Base-by-base conservation (phyloP, 2,797 vertebrate species). In the Propithecus deckenii region DNA sequence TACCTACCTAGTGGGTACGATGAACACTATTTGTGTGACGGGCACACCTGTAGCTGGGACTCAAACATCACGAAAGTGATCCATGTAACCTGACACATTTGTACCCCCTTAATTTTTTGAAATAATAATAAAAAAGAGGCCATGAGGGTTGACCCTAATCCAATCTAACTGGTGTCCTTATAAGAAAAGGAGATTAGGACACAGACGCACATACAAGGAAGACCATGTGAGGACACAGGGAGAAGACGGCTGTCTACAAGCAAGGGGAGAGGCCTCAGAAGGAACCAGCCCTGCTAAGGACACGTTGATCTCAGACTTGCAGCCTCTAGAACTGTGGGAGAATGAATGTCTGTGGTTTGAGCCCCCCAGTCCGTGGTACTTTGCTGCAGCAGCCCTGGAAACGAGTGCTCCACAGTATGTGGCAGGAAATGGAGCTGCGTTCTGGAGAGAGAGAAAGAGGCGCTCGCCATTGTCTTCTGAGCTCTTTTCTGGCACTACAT, bases 361-460 rank as follows among this genome's bases (percentile, higher is more conserved):
- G 22, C 12, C 4, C 10, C 17, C 23, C 30, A 52, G 1, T 4
- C 28, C 35, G 14, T 7, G 50, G 25, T 35, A 4, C 8, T 46
- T 72, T 46, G 8, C 46, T 7, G 48, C 4, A 6, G 28, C 2
- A 52, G 18, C 14, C 46, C 28, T n/a, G 79, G 83, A 86, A 41
- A 55, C 1, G 3, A n/a, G 57, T 14, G n/a, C 4, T 13, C 38
- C 48, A 38, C 11, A 12, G 13, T 15, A 2, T 5, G 35, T 0
- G 12, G 71, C 11, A 75, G 32, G 41, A 59, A 52, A 74, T 17
- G 30, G 30, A 18, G 15, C 5, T 38, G 13, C 6, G 2, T 25
- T 55, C 30, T 74, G n/a, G 12, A 52, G 2, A 7, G 63, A 4
- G 7, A 35, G 38, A 74, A 32, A 79, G 32, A 69, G 5, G 35